Percentiles rank a stretch among this genome's conserved stretches.
phyloP scores from a whole-genome alignment of 2,797 vertebrate genomes.

The Cyclura pinguis region DNA sequence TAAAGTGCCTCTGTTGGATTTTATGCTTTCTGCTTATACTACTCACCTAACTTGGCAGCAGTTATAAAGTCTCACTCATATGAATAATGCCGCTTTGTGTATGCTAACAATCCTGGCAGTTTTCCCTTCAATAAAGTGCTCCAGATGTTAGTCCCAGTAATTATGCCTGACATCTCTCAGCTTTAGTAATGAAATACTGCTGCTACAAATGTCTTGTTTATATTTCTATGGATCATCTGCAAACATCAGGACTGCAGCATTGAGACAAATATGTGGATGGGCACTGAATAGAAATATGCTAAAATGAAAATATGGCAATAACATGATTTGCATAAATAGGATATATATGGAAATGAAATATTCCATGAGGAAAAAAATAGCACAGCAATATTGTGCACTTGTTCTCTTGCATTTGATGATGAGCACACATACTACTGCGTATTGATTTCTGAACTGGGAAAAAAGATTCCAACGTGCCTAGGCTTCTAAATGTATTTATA shows the following conservation, averaged over 20 bases:
- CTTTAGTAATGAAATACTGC: conserved; percentile 79
- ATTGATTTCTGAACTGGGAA: conserved; percentile 43
- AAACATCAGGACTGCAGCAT: conserved; percentile 64
- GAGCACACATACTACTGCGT: conserved; percentile 5
- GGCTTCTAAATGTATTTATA: neutral
- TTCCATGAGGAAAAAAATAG: conserved; percentile 32
- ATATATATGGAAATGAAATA: conserved; percentile 61
- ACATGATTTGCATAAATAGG: conserved; percentile 49
- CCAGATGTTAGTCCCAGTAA: conserved; percentile 81
- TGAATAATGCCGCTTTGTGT: conserved; percentile 72
- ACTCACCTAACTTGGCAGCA: conserved; percentile 58
- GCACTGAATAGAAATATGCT: conserved; percentile 57
- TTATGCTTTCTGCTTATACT: conserved; percentile 60
- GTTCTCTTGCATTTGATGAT: conserved; percentile 41
- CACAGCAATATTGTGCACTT: conserved; percentile 27
- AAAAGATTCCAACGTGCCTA: conserved; percentile 17
- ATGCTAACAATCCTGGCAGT: conserved; percentile 76
- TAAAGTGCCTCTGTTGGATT: conserved; percentile 44
- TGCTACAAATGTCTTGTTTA: conserved; percentile 73
- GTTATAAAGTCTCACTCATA: conserved; percentile 72
- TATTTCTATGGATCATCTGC: conserved; percentile 75
- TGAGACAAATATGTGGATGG: conserved; percentile 29
- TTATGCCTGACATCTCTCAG: conserved; percentile 79
- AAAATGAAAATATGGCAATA: conserved; percentile 53
- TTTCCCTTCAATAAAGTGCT: conserved; percentile 79